Evolutionary conservation across 92 coral and sea anemone species (phyloP), one percentile per base, ranked within the genome.

Genomic region (Hydrozoanthus gracilis): DNA sequence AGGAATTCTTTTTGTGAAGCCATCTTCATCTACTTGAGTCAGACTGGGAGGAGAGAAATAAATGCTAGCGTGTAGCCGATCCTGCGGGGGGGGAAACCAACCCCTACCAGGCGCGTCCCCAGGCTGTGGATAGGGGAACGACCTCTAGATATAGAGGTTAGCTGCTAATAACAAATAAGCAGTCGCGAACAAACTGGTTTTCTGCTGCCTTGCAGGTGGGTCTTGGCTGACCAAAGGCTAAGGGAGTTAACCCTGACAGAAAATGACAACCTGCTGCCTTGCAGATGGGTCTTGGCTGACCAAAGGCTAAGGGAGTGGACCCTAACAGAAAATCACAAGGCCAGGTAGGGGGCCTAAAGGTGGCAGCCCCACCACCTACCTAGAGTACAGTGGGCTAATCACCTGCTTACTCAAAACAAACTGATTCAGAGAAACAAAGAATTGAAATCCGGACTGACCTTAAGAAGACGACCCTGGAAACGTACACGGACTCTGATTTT

Each of bases 401-500:
- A 27, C 39, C 39, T 27, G 39, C 39, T 27, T 27, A 27, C 39
- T 27, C 39, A 27, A 27, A 27, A 27, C 39, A 67, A 67, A 67
- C 72, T 67, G 72, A 67, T 67, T 67, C 72, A 67, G 73, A 68
- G 73, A 68, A 68, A 68, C 73, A 68, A 68, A 68, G 48, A 20
- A 68, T 20, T 68, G 73, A 68, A 68, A 68, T 68, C 73, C 73
- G 73, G 73, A 68, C 73, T 68, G 73, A 68, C 73, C 73, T 68
- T 68, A 68, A 68, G 73, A 68, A 68, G 73, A 68, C 73, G 73
- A 68, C 73, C 73, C 73, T 68, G 73, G 73, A 68, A 68, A 68
- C 73, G 73, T 68, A 68, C 73, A 68, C 73, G 73, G 73, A 68
- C 73, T 68, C 73, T 68, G 73, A 68, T 20, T 68, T 68, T 68